phyloP scores from a whole-genome alignment of 2,113 vertebrate genomes.

The Dasyornis broadbenti region DNA sequence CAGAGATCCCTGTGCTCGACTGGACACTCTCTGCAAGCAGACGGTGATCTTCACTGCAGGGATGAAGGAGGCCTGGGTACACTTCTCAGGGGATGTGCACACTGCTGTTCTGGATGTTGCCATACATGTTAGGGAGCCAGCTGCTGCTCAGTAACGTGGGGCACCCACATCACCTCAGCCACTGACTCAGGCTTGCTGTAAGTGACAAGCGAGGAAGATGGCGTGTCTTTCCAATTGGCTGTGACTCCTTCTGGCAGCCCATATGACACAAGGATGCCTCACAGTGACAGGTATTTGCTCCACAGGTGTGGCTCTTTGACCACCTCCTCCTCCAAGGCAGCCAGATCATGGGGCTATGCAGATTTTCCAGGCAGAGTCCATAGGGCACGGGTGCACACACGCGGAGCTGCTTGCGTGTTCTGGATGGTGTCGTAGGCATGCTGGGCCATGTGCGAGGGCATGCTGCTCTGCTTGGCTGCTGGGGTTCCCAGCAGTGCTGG shows the following conservation, averaged over 20 bases:
- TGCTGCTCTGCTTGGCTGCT: neutral
- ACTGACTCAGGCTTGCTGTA: neutral
- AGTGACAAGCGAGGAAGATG: neutral
- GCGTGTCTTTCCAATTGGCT: neutral
- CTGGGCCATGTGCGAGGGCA: neutral
- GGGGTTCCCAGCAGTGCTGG: neutral
- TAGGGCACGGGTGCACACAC: neutral
- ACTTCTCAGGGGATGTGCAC: neutral
- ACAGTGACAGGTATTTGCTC: neutral
- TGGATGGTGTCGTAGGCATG: neutral
- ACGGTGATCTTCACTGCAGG: neutral
- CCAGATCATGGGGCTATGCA: neutral
- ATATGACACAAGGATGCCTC: neutral
- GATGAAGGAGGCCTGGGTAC: neutral
- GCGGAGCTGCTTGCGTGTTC: accelerated
- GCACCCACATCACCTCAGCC: neutral
- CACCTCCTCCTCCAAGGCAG: neutral
- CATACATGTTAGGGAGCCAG: neutral
- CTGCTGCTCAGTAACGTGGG: neutral
- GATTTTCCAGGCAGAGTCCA: neutral
- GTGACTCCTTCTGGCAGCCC: neutral
- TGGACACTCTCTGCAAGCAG: neutral
- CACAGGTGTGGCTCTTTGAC: slow-evolving; percentile 2
- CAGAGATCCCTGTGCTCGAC: accelerated
- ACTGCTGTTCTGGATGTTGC: neutral